Percentiles rank a stretch among this genome's conserved stretches.
Conservation (phyloP, 1,140 invertebrate genomes). For the Brachionus koreanus region DNA sequence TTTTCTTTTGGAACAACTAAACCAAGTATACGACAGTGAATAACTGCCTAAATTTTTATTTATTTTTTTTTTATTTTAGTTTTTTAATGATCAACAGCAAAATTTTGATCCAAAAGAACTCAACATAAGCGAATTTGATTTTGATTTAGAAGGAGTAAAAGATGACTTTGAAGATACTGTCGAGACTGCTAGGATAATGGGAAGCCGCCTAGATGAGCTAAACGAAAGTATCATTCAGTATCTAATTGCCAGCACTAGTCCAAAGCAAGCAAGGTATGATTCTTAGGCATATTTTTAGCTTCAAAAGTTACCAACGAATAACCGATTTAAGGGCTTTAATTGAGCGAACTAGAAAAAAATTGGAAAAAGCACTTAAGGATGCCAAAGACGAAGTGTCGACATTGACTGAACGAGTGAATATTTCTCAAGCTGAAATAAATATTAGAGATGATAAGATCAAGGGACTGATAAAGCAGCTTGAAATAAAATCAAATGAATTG, state of each 20-base stretch:
- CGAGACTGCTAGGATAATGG: constrained; percentile 12
- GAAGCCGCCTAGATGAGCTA: constrained; percentile 15
- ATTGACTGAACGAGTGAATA: constrained; percentile 16
- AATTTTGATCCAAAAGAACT: constrained; percentile 17
- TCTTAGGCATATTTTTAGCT: not conserved
- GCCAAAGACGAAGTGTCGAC: constrained; percentile 5
- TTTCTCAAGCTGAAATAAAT: constrained; percentile 16
- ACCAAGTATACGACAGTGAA: not conserved
- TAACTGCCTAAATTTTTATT: not conserved
- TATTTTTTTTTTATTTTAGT: not conserved
- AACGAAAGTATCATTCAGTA: constrained; percentile 38
- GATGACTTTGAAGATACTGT: constrained; percentile 31
- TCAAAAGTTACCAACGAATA: not conserved
- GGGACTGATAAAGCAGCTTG: constrained; percentile 15
- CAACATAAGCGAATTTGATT: not conserved
- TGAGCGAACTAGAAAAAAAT: constrained; percentile 37
- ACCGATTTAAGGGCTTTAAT: constrained; percentile 1
- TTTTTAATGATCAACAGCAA: constrained; percentile 41
- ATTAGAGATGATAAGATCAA: constrained; percentile 41
- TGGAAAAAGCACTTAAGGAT: constrained; percentile 22
- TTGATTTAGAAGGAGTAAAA: constrained; percentile 24
- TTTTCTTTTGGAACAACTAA: constrained; percentile 32
- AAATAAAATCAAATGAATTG: constrained; percentile 2
- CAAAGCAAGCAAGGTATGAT: constrained; percentile 35
- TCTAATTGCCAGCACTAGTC: constrained; percentile 19